A percentile compares a stretch with the other conserved stretches of the same genome.
phyloP scores from a whole-genome alignment of 2,113 vertebrate species.

The Strix uralensis region DNA sequence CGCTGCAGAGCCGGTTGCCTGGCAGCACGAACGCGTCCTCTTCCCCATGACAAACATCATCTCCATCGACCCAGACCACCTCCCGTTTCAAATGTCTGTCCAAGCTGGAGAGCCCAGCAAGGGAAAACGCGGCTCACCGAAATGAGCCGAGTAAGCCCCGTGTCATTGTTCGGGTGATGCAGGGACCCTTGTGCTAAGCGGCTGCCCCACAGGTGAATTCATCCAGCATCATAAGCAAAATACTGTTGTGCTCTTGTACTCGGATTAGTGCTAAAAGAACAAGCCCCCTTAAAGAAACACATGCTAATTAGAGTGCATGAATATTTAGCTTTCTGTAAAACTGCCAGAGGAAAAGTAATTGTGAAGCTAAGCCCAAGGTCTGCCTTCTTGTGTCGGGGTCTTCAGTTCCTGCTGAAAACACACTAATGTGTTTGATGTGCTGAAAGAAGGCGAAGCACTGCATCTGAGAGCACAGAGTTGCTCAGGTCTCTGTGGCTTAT shows the following conservation, averaged over 20 bases:
- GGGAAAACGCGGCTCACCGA: rapidly evolving
- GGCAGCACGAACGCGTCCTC: conserved; percentile 50
- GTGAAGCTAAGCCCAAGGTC: background rate
- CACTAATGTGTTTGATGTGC: background rate
- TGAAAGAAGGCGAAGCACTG: background rate
- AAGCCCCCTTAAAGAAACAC: conserved; percentile 13
- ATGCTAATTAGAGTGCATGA: background rate
- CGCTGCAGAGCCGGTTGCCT: conserved; percentile 56
- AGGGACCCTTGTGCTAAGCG: background rate
- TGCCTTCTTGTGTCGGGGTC: background rate
- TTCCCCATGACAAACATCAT: conserved; percentile 3
- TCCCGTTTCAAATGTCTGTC: background rate
- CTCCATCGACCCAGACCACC: conserved; percentile 8
- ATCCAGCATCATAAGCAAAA: background rate
- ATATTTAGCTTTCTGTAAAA: background rate
- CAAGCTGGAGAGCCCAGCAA: background rate
- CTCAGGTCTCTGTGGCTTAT: background rate
- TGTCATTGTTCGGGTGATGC: background rate
- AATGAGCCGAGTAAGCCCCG: background rate
- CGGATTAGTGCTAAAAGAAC: background rate
- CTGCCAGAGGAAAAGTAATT: background rate
- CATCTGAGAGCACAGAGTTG: background rate
- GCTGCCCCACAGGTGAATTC: background rate
- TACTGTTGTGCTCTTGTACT: background rate
- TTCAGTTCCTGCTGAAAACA: background rate